A percentile compares a stretch with the other conserved stretches of the same genome.
Evolutionary conservation across 2,113 vertebrate species (phyloP).

Genomic region (Illadopsis cleaveri): DNA sequence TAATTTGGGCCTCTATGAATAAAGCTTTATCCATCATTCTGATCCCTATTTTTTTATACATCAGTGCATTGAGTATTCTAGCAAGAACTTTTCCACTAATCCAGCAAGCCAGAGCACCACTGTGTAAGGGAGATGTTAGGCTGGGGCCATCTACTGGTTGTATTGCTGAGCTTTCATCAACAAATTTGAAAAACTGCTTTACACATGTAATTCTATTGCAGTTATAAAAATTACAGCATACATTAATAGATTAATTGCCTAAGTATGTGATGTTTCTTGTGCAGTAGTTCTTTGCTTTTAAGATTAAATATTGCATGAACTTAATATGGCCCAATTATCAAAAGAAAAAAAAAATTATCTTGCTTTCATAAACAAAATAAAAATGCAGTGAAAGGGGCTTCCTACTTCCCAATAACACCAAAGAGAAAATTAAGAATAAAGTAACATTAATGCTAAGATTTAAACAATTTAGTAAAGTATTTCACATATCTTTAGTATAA

Average conservation of each 20-base stretch:
- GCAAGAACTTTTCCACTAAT: background rate
- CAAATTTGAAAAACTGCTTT: background rate
- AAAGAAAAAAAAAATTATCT: background rate
- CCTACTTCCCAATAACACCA: background rate
- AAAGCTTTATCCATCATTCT: background rate
- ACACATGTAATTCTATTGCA: background rate
- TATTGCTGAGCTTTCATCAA: background rate
- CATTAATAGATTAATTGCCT: background rate
- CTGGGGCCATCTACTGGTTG: constrained; percentile 60
- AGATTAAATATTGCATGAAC: background rate
- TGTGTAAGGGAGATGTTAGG: background rate
- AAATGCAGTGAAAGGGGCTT: background rate
- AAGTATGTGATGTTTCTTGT: background rate
- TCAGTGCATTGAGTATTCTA: background rate
- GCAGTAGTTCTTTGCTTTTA: background rate
- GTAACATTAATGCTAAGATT: background rate
- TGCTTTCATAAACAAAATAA: background rate
- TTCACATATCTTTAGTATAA: background rate
- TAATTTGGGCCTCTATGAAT: background rate
- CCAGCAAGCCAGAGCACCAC: background rate
- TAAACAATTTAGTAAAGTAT: background rate
- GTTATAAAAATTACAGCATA: background rate
- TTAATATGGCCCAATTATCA: background rate
- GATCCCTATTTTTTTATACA: background rate
- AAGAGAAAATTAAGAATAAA: background rate